Base-by-base conservation (phyloP, 2,888 invertebrate genomes). In the Empis livida region DNA sequence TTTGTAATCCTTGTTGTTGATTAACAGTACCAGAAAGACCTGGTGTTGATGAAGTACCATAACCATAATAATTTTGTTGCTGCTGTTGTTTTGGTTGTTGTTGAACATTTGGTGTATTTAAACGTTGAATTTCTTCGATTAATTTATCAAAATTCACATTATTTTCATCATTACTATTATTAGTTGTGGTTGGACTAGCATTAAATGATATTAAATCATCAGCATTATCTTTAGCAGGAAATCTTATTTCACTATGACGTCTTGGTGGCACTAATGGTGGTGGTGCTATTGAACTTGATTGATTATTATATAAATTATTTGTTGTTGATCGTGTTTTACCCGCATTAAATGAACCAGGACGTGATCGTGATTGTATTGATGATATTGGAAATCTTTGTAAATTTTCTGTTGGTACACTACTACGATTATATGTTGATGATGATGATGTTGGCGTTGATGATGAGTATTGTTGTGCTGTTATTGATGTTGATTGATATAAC, bases 201-300 rank as follows among this genome's bases (percentile, higher is more conserved):
- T 20, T 67, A 61, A 84, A 84, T 13, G 82, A 83, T 56, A 84
- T 84, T 52, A 84, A 68, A 69, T 84, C 84, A 49, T 74, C 78
- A 23, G 71, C 68, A 45, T 53, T 48, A n/a, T 48, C 49, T 14
- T 46, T 48, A 55, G 49, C 53, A 1, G 51, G 49, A 15, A 54
- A 30, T 31, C 53, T 52, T 9, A 54, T 52, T 51, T 57, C 56
- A 45, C 55, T 58, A 20, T 54, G 52, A 13, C 56, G 48, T 11
- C 58, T 51, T 13, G 54, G 60, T 44, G 64, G 65, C 3, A 65
- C 59, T 8, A 59, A 50, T 44, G 67, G 71, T 38, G 73, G 75
- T 30, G 69, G 73, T 51, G 70, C 78, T 49, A 75, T 68, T 47
- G 55, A 35, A 16, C 44, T 41, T 16, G 46, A 40, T 42, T 43